Conservation (phyloP, 2,113 vertebrate species). For the Dipodomys merriami region DNA sequence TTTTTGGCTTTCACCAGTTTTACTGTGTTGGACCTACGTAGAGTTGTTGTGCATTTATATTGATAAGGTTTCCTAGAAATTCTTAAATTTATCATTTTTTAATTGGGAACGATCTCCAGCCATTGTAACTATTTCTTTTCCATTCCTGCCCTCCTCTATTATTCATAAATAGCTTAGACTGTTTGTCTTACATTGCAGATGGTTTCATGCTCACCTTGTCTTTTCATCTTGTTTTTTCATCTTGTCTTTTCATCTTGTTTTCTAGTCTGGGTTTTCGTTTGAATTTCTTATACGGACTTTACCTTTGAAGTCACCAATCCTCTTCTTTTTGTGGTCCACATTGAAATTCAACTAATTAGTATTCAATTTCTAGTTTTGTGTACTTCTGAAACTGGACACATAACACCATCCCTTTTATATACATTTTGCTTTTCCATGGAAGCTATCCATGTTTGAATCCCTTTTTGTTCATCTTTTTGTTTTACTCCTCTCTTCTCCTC, state of each 20-base stretch:
- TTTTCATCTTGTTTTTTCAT: background rate
- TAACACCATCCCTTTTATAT: background rate
- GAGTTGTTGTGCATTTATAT: background rate
- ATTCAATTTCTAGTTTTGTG: background rate
- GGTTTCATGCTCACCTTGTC: background rate
- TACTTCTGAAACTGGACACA: background rate
- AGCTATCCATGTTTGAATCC: background rate
- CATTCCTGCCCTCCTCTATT: background rate
- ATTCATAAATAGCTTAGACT: background rate
- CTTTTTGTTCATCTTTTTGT: background rate
- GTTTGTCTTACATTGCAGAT: background rate
- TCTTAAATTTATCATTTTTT: background rate
- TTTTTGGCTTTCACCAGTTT: background rate
- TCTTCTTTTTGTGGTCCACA: background rate
- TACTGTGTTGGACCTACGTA: background rate
- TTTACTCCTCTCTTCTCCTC: background rate
- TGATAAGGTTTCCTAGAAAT: background rate
- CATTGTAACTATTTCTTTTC: slow-evolving; percentile 3
- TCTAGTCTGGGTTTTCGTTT: background rate
- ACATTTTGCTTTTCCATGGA: background rate
- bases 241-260: background rate
- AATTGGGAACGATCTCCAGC: background rate
- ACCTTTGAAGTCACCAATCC: background rate
- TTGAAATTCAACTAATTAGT: background rate
- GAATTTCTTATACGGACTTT: background rate